These are phyloP conservation scores for Melanerpes formicivorus DNA, from an alignment of 2,113 vertebrate species.

Conservation along the genomic window DNA sequence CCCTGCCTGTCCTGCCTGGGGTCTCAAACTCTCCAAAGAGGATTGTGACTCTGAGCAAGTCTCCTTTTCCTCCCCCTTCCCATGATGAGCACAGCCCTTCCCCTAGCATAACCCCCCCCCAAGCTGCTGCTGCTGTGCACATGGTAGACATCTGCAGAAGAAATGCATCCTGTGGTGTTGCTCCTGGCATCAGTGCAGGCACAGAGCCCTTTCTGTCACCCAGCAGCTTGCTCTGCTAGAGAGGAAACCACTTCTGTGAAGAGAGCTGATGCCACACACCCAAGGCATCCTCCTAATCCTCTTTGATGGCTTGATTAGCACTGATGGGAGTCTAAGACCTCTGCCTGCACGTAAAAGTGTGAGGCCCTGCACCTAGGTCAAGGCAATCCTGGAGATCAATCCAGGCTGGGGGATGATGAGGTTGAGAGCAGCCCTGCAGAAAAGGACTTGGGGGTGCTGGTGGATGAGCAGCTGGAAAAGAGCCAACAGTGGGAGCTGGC, in stretches of 20 bases:
- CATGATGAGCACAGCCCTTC: not conserved
- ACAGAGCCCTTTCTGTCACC: not conserved
- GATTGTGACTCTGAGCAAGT: not conserved
- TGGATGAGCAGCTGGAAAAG: no score
- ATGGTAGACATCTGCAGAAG: conserved; percentile 1
- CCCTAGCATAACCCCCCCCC: not conserved
- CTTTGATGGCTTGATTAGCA: not conserved
- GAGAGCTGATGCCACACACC: not conserved
- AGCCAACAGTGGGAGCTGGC: no score
- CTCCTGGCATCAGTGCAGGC: not conserved
- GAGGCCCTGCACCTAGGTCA: no score
- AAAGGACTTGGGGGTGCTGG: no score
- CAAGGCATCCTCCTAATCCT: not conserved
- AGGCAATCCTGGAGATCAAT: no score
- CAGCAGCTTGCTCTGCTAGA: not conserved
- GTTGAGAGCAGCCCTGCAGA: no score
- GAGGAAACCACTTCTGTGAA: not conserved
- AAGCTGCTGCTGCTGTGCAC: conserved; percentile 12
- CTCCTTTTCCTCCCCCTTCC: no score
- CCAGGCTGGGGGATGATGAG: no score
- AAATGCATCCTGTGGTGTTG: not conserved
- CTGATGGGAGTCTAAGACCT: not conserved
- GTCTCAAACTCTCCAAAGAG: not conserved
- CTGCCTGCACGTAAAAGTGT: no score
- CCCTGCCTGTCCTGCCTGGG: not conserved